Evolutionary conservation across 1,140 invertebrate species (phyloP).

Genomic region (Cepaea nemoralis): DNA sequence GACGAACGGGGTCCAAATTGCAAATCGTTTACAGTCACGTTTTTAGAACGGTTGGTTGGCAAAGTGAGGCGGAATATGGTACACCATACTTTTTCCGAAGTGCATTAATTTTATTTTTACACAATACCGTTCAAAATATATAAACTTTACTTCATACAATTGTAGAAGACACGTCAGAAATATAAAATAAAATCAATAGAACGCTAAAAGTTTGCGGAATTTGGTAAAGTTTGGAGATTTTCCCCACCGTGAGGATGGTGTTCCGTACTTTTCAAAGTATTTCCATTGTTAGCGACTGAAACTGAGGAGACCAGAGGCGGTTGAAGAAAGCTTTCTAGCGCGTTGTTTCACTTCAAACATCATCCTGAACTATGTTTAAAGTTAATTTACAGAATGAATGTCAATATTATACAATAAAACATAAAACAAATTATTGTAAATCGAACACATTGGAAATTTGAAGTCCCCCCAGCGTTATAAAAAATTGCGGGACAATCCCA

Average conservation of each 20-base stretch:
- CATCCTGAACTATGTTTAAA: too few relatives aligned
- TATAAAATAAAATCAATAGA: background rate
- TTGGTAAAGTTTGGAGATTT: too few relatives aligned
- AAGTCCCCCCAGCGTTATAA: background rate
- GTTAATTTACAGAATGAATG: too few relatives aligned
- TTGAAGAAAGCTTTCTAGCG: too few relatives aligned
- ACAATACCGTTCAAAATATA: background rate
- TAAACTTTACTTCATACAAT: background rate
- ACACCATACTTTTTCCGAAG: background rate
- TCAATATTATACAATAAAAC: background rate
- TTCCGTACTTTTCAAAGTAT: conserved; percentile 12
- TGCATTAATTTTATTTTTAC: background rate
- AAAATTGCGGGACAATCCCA: background rate
- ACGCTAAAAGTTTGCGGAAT: background rate
- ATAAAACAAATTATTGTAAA: background rate
- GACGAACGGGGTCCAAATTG: too few relatives aligned
- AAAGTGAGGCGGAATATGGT: too few relatives aligned
- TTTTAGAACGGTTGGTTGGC: too few relatives aligned
- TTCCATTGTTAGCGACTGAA: background rate
- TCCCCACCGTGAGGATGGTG: background rate
- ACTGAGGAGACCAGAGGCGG: background rate
- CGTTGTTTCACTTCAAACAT: too few relatives aligned
- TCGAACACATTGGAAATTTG: background rate
- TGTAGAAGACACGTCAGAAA: background rate
- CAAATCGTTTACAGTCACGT: too few relatives aligned